Base-by-base conservation (phyloP, 1,140 invertebrate genomes). In the Leguminivora glycinivorella region DNA sequence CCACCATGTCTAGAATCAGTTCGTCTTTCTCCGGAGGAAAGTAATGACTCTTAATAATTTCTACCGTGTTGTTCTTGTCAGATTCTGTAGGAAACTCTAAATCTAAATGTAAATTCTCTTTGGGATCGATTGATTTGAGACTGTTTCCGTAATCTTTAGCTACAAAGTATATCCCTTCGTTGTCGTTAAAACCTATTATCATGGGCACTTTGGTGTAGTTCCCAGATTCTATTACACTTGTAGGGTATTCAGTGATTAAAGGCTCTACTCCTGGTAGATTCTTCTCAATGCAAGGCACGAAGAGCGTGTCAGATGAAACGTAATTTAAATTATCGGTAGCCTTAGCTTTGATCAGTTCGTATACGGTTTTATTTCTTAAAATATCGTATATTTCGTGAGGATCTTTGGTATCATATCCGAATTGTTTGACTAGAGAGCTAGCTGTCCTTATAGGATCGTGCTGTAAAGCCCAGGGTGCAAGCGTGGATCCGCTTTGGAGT, bases 401-500 rank as follows among this genome's bases (percentile, higher is more conserved):
- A 72, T 91, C 76, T 12, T 77, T 81, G 10, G 87, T 85, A 26
- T 76, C 34, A 67, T 88, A 85, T 7, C 88, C 86, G 31, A 92
- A 84, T 79, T 89, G 75, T 76, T 80, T 83, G 58, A 82, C 88
- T 70, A 92, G 72, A 70, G 70, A 74, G 56, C 88, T 84, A 1
- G 92, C 88, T 43, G 85, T 79, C 70, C 79, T 76, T 4, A 91
- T 79, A 3, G 90, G 89, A 67, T 91, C 85, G 24, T 85, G 83
- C 34, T 91, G 85, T 14, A 90, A 76, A 4, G 93, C 93, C 94
- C 95, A 95, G 7, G 94, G 92, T 70, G 93, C 93, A 12, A 95
- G 83, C 1, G 95, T 93, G 0, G 95, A 94, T 0, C 96, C 96
- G 81, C 95, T 95, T 89, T 95, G 93, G n/a, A 94, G 74, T 60